Evolutionary conservation across 2,797 vertebrate species (phyloP).

Genomic region (Rallus crepitans): DNA sequence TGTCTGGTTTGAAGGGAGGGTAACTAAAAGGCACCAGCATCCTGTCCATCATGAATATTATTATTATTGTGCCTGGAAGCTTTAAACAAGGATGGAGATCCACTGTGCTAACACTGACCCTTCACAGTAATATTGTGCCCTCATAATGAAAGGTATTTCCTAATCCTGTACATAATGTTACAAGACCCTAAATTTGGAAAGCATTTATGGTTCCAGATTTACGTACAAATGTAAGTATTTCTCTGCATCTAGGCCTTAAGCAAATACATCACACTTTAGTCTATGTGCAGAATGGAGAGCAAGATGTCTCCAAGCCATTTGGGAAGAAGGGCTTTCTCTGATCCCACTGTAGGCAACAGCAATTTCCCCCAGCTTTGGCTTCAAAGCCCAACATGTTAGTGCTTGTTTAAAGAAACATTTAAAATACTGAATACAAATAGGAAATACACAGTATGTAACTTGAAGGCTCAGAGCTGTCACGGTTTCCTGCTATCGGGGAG

Average conservation of each 20-base stretch:
- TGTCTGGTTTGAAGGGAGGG: background rate
- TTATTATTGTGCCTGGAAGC: background rate
- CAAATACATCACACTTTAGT: background rate
- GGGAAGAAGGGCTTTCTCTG: background rate
- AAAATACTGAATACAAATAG: background rate
- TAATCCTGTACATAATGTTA: accelerated
- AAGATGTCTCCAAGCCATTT: background rate
- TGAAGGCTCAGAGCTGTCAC: background rate
- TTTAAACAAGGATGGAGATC: background rate
- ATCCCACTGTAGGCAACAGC: background rate
- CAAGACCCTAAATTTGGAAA: background rate
- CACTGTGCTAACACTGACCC: background rate
- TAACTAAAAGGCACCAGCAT: background rate
- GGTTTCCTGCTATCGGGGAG: background rate
- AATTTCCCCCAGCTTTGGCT: background rate
- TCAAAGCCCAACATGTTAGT: background rate
- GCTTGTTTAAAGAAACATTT: background rate
- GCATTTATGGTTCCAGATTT: background rate
- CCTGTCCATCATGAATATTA: background rate
- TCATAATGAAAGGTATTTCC: background rate
- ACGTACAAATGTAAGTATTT: background rate
- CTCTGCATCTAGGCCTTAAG: background rate
- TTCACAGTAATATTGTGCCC: background rate
- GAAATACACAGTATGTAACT: background rate
- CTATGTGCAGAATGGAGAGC: background rate